phyloP scores from a whole-genome alignment of 2,888 invertebrate genomes.

The Cantharis lateralis region DNA sequence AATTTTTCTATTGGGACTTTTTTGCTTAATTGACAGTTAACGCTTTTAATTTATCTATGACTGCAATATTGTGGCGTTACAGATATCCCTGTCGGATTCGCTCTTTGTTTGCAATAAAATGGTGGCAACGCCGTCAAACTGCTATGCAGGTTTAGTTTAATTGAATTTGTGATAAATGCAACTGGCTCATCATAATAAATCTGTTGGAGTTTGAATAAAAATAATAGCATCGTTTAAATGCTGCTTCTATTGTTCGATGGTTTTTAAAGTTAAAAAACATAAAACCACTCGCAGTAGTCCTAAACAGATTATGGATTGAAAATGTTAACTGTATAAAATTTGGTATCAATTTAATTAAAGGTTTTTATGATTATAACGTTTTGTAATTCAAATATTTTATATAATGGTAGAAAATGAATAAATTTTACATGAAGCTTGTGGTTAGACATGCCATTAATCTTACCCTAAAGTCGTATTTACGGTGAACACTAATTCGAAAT shows the following conservation, averaged over 20 bases:
- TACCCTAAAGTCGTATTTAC: slow-evolving; percentile 11
- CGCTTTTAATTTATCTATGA: slow-evolving; percentile 8
- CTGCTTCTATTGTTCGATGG: slow-evolving; percentile 32
- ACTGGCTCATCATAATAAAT: slow-evolving; percentile 37
- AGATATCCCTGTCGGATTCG: slow-evolving; percentile 15
- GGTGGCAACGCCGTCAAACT: slow-evolving; percentile 20
- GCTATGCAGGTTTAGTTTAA: slow-evolving; percentile 22
- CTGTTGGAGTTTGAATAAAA: slow-evolving; percentile 29
- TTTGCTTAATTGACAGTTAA: slow-evolving; percentile 2
- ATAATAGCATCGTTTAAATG: slow-evolving; percentile 26
- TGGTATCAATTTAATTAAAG: slow-evolving; percentile 17
- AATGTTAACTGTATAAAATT: slow-evolving; percentile 21
- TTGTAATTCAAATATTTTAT: slow-evolving; percentile 8
- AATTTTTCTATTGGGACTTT: background rate
- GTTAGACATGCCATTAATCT: slow-evolving; percentile 15
- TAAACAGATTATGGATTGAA: slow-evolving; percentile 16
- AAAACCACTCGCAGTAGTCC: slow-evolving; percentile 26
- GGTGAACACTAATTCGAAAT: slow-evolving; percentile 4
- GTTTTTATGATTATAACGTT: slow-evolving; percentile 16
- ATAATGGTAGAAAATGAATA: slow-evolving; percentile 7
- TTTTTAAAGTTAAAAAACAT: slow-evolving; percentile 31
- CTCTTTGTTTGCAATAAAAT: slow-evolving; percentile 19
- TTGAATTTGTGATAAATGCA: slow-evolving; percentile 29
- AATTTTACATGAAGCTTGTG: slow-evolving; percentile 18
- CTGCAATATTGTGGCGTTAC: slow-evolving; percentile 7